phyloP scores from a whole-genome alignment of 2,113 vertebrate species.

The Gymnogyps californianus region DNA sequence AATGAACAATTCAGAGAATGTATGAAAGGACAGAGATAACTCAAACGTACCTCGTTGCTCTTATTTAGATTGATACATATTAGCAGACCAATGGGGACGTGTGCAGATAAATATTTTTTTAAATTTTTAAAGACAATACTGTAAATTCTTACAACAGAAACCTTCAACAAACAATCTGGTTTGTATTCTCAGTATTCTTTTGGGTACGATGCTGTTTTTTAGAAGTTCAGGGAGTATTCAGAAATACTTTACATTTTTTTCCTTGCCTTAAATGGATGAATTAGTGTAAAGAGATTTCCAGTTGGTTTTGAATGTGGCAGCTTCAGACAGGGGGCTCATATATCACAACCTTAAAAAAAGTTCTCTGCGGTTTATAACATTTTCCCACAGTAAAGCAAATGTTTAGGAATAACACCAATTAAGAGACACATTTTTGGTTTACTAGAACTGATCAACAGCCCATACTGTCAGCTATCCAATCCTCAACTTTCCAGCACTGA shows the following conservation, averaged over 20 bases:
- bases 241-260: constrained; percentile 47
- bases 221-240: neutral
- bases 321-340: constrained; percentile 18
- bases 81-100: neutral
- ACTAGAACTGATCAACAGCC: neutral
- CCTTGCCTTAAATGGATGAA: constrained; percentile 31
- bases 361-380: constrained; percentile 24
- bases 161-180: neutral
- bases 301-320: constrained; percentile 14
- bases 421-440: neutral
- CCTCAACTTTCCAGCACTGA: neutral
- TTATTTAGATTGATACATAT: neutral
- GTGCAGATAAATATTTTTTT: neutral
- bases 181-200: neutral
- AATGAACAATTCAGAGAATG: neutral
- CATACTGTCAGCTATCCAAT: neutral
- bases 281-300: constrained; percentile 50
- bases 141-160: neutral
- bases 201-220: neutral
- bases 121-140: neutral
- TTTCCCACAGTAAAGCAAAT: constrained; percentile 49
- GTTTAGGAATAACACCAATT: constrained; percentile 4
- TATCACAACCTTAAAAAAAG: constrained; percentile 17
- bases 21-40: neutral
- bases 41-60: neutral